Percentiles rank a stretch among this genome's conserved stretches.
phyloP scores from a whole-genome alignment of 1,140 invertebrate genomes.

The Wiebesia pumilae region DNA sequence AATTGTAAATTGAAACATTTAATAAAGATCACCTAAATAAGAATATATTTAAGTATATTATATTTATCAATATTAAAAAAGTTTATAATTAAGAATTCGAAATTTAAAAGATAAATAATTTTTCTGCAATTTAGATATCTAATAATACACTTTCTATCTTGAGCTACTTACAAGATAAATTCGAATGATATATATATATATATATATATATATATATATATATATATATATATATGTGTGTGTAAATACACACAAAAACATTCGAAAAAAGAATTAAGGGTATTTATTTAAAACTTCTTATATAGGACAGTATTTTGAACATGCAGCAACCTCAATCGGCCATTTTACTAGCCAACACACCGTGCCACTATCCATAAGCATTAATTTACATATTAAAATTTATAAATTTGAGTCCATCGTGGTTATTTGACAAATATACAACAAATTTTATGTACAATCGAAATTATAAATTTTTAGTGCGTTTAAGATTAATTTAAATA shows the following conservation, averaged over 20 bases:
- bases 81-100: no score
- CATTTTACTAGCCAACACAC: slow-evolving; percentile 3
- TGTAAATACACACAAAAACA: neutral
- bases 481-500: neutral
- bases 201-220: no score
- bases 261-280: neutral
- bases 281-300: slow-evolving; percentile 3
- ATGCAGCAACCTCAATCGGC: slow-evolving; percentile 25
- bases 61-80: no score
- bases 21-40: no score
- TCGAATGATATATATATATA: no score
- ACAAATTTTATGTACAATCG: neutral
- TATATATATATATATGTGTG: no score
- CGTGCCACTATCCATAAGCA: slow-evolving; percentile 18
- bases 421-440: neutral
- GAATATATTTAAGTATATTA: no score
- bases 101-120: no score
- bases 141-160: no score
- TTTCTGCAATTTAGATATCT: no score
- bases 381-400: slow-evolving; percentile 17
- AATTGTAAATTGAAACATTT: no score
- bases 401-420: slow-evolving; percentile 1
- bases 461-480: neutral
- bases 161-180: no score
- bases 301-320: slow-evolving; percentile 4